phyloP scores from a whole-genome alignment of 2,797 vertebrate genomes.

The Masticophis lateralis region DNA sequence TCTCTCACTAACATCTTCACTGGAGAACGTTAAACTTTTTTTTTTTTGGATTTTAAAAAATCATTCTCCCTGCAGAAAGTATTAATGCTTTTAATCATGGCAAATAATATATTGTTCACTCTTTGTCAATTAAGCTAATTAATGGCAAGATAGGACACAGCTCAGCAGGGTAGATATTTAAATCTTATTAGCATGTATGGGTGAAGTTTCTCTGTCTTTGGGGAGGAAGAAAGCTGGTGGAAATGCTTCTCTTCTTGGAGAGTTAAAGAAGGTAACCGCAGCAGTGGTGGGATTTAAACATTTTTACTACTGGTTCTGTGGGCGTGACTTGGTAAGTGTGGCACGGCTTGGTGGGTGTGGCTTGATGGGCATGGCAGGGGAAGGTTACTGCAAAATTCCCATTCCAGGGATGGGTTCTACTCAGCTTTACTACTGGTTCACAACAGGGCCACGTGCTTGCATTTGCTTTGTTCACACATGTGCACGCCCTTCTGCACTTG shows the following conservation, averaged over 20 bases:
- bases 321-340: too few relatives aligned
- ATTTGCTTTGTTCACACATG: too few relatives aligned
- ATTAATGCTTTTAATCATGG: slow-evolving; percentile 16
- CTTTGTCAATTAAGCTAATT: slow-evolving; percentile 16
- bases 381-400: too few relatives aligned
- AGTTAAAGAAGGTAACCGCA: neutral
- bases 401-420: too few relatives aligned
- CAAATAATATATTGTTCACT: neutral
- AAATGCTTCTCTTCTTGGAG: neutral
- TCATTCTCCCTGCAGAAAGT: neutral
- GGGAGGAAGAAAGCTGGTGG: neutral
- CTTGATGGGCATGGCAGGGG: too few relatives aligned
- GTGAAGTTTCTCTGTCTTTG: neutral
- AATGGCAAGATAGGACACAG: neutral
- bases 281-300: too few relatives aligned
- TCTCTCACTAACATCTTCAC: neutral
- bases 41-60: too few relatives aligned
- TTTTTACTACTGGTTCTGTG: too few relatives aligned
- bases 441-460: too few relatives aligned
- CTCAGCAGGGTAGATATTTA: neutral
- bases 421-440: too few relatives aligned
- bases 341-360: too few relatives aligned
- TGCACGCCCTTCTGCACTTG: too few relatives aligned
- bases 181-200: neutral
- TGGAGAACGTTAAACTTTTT: neutral